phyloP scores from a whole-genome alignment of 2,797 vertebrate genomes.

The Catostomus latipinnis region DNA sequence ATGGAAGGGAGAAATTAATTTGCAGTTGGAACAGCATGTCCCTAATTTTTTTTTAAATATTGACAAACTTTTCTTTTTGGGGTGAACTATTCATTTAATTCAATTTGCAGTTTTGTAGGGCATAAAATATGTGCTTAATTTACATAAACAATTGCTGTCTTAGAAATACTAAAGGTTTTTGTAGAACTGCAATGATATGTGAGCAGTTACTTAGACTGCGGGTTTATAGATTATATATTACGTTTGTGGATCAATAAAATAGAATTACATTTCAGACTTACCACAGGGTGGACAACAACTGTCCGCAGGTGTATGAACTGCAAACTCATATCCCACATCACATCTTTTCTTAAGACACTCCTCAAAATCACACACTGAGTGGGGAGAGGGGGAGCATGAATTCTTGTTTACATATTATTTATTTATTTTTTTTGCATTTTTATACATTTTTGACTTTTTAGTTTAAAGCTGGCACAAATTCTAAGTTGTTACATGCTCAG shows the following conservation, averaged over 20 bases:
- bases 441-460: background rate
- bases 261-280: conserved; percentile 62
- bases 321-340: conserved; percentile 63
- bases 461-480: background rate
- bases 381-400: background rate
- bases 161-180: too few species aligned
- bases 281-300: conserved; percentile 80
- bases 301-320: conserved; percentile 8
- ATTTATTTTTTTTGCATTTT: background rate
- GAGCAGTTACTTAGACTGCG: too few species aligned
- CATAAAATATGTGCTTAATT: too few species aligned
- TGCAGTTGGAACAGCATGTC: too few species aligned
- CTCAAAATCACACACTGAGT: conserved; percentile 69
- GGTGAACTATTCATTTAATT: too few species aligned
- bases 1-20: too few species aligned
- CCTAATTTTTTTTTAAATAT: too few species aligned
- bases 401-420: background rate
- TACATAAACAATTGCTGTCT: too few species aligned
- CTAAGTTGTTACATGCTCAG: too few species aligned
- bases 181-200: background rate
- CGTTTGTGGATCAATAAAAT: background rate
- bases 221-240: background rate
- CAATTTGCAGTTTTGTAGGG: too few species aligned
- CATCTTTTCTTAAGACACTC: conserved; percentile 66
- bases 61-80: too few species aligned